Base-by-base conservation (phyloP, 2,888 invertebrate species). In the Morpho helenor region DNA sequence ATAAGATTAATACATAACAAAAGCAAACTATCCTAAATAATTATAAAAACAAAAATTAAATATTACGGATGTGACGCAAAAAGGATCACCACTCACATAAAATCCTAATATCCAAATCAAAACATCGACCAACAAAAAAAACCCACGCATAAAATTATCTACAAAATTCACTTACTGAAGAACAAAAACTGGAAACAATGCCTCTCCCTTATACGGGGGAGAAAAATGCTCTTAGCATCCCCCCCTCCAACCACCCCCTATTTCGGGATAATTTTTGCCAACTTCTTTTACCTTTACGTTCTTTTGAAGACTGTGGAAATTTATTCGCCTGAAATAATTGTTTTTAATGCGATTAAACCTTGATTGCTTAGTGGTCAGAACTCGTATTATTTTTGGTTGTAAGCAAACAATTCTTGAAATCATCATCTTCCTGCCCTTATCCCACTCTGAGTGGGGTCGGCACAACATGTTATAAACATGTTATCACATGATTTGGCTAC, bases 271-370 rank as follows among this genome's bases (percentile, higher is more conserved):
- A 84, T 86, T 87, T 87, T 87, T 86, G 82, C 79, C 72, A 71
- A 76, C 80, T 83, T 87, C 87, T 86, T 85, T 82, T 83, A 84
- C 86, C 84, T 82, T 71, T 69, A 66, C 57, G 62, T 61, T 67
- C 77, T 78, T 84, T 81, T 79, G 78, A 84, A 80, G 82, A 77
- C 76, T 70, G 72, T 42, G 62, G 64, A 73, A 72, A 68, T 76
- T 76, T 76, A 73, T 73, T 45, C 78, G 75, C 76, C 77, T 73
- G 41, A 57, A 54, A 49, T 54, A 52, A 22, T 41, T 39, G 22
- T 57, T 5, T 31, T 31, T 31, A 31, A 31, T 31, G 5, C 31
- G 5, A 31, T 16, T 1, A 31, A 31, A 31, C 31, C 31, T 31
- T 5, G 3, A 31, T 31, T 31, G 31, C 5, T 31, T 31, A 31